phyloP scores from a whole-genome alignment of 2,888 invertebrate species.

The Diabrotica balteata region DNA sequence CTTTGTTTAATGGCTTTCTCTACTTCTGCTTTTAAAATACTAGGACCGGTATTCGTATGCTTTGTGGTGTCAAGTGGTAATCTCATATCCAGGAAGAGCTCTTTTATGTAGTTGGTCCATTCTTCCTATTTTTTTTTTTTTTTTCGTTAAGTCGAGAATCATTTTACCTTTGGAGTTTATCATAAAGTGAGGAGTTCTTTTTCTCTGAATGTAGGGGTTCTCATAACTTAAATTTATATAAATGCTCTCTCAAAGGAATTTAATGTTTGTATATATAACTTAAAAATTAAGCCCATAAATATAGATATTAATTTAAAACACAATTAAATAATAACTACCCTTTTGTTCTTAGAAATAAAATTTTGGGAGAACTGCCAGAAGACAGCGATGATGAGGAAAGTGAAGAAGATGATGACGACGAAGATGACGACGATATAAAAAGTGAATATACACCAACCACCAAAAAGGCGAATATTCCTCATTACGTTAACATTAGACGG shows the following conservation, averaged over 20 bases:
- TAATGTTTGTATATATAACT: too few relatives aligned
- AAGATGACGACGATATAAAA: slow-evolving; percentile 13
- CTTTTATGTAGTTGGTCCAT: too few relatives aligned
- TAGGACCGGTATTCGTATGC: too few relatives aligned
- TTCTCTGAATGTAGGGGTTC: too few relatives aligned
- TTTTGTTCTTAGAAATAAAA: slow-evolving; percentile 45
- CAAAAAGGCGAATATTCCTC: slow-evolving; percentile 51
- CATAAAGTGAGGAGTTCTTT: too few relatives aligned
- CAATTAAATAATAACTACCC: background rate
- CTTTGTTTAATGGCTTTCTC: too few relatives aligned
- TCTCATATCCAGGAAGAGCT: too few relatives aligned
- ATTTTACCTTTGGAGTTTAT: too few relatives aligned
- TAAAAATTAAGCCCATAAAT: background rate
- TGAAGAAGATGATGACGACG: slow-evolving; percentile 30
- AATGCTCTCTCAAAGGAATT: background rate
- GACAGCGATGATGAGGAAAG: slow-evolving; percentile 42
- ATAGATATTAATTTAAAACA: background rate
- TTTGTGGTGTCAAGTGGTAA: too few relatives aligned
- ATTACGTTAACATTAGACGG: slow-evolving; percentile 77
- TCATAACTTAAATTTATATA: background rate
- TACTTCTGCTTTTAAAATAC: too few relatives aligned
- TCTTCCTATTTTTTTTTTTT: too few relatives aligned
- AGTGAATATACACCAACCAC: slow-evolving; percentile 4
- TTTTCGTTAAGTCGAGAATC: too few relatives aligned
- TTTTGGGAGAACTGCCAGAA: slow-evolving; percentile 45